Conservation (phyloP, 2,797 vertebrate species). For the Decapterus maruadsi region DNA sequence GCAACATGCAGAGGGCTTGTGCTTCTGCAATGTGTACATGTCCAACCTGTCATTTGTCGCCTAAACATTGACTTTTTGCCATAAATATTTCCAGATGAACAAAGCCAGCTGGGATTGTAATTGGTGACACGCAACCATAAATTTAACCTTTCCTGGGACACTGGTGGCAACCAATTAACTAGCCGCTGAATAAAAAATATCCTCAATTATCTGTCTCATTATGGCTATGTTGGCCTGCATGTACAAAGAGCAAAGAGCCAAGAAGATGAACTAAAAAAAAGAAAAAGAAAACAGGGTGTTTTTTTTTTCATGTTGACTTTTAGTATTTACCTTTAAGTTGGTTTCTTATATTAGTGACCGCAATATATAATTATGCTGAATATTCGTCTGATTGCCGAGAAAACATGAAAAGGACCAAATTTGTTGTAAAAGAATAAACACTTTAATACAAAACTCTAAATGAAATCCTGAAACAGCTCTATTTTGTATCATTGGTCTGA, state of each 20-base stretch:
- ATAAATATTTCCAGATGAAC: constrained; percentile 88
- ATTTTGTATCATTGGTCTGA: constrained; percentile 81
- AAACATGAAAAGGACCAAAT: constrained; percentile 16
- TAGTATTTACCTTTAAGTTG: constrained; percentile 17
- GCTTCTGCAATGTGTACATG: constrained; percentile 78
- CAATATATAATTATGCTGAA: constrained; percentile 17
- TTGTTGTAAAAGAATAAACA: constrained; percentile 38
- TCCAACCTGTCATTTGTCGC: constrained; percentile 86
- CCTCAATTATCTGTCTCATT: constrained; percentile 90
- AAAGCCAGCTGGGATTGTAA: constrained; percentile 88
- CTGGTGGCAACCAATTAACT: constrained; percentile 89
- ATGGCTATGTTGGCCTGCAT: constrained; percentile 82
- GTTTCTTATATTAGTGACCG: constrained; percentile 7
- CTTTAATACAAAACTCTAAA: constrained; percentile 59
- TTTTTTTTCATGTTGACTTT: constrained; percentile 51
- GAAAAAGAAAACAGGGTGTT: constrained; percentile 49
- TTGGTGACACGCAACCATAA: constrained; percentile 88
- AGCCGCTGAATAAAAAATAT: constrained; percentile 87
- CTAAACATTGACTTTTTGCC: constrained; percentile 87
- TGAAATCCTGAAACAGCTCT: constrained; percentile 58
- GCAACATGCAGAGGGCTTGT: constrained; percentile 45
- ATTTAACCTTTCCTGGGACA: constrained; percentile 88
- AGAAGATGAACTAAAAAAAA: constrained; percentile 61
- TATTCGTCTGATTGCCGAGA: constrained; percentile 12
- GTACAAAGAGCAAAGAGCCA: constrained; percentile 76